Base-by-base conservation (phyloP, 2,888 invertebrate genomes). In the Aporophyla nigra region DNA sequence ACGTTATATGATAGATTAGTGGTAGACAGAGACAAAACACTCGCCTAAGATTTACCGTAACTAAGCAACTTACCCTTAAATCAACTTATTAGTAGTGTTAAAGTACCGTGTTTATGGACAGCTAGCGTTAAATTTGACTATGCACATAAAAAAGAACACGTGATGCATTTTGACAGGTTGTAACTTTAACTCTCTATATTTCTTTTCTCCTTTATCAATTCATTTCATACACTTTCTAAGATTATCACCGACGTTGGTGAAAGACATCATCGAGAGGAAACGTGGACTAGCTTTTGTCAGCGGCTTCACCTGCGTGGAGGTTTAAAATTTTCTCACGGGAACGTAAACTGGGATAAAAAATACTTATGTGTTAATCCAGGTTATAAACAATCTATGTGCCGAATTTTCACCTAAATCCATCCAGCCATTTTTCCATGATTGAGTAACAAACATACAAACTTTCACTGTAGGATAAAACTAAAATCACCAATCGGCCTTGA, bases 1-100 rank as follows among this genome's bases (percentile, higher is more conserved):
- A 69, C 53, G 59, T 76, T 58, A 43, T 77, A 56, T 49, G 62
- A 78, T 51, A 53, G 51, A 46, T 78, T 62, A 56, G 24, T n/a
- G 58, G 16, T 54, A 12, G 33, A 69, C 53, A 46, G 46, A 58
- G 66, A 63, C 33, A 62, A 56, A 51, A 56, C 24, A 51, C n/a
- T 2, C 14, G 53, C 43, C 21, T 53, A 27, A 5, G 14, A 24
- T 53, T 73, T 68, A 9, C n/a, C 0, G 27, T 40, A 58, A 53
- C 33, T 43, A 59, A 33, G 33, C 21, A n/a, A 27, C 33, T n/a
- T 53, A 54, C 12, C 43, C n/a, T 5, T 53, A 27, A 9, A 46
- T 27, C 5, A 1, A 61, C 7, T 12, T 43, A 7, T 21, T 12
- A 27, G 56, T 46, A 53, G 46, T 16, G 16, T 27, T 58, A 1